phyloP scores from a whole-genome alignment of 2,113 vertebrate genomes.

The Nycticebus coucang region DNA sequence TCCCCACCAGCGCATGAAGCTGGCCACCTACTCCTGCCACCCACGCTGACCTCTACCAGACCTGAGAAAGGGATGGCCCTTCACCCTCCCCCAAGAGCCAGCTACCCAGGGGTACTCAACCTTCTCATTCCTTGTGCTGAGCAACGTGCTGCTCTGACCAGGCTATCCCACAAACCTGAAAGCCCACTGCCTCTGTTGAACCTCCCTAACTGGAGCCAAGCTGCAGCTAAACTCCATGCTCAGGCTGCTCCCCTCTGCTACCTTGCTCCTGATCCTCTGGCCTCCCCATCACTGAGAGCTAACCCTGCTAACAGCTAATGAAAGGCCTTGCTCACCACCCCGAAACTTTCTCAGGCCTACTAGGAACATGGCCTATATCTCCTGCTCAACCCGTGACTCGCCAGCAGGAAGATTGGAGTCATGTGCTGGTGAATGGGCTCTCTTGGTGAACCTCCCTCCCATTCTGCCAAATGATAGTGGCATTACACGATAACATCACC shows the following conservation, averaged over 20 bases:
- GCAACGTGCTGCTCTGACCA: slow-evolving; percentile 86
- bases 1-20: neutral
- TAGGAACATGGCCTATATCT: neutral
- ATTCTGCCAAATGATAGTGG: neutral
- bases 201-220: neutral
- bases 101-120: slow-evolving; percentile 82
- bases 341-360: neutral
- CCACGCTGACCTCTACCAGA: neutral
- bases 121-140: slow-evolving; percentile 89
- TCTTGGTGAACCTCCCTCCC: neutral
- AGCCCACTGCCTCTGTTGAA: neutral
- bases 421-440: neutral
- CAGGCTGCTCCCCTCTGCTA: neutral
- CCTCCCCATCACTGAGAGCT: neutral
- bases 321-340: neutral
- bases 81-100: neutral
- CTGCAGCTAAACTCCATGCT: neutral
- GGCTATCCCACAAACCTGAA: slow-evolving; percentile 88
- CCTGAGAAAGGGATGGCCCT: neutral
- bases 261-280: neutral
- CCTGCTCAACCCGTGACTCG: neutral
- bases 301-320: neutral
- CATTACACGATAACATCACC: neutral
- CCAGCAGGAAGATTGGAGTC: neutral
- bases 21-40: neutral